Percentiles rank a stretch among this genome's conserved stretches.
Conservation (phyloP, 2,113 vertebrate genomes). For the Rhabdomys dilectus region DNA sequence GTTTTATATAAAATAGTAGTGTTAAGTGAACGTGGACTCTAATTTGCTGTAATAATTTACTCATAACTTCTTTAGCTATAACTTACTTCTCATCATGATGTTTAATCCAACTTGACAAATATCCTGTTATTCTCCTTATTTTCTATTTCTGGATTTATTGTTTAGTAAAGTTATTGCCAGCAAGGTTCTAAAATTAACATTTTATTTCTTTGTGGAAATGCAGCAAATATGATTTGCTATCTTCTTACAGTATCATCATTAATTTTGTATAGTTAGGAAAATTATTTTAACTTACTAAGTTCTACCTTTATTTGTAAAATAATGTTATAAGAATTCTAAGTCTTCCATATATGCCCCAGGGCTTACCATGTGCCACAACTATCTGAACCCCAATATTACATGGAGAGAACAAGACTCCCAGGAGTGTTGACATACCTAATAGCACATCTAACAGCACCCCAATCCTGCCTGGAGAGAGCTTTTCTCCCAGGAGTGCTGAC, state of each 20-base stretch:
- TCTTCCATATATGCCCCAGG: too few relatives aligned
- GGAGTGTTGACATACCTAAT: too few relatives aligned
- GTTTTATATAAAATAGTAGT: constrained; percentile 1
- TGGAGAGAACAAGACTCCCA: too few relatives aligned
- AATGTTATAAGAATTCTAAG: not conserved
- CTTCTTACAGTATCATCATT: not conserved
- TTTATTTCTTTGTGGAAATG: not conserved
- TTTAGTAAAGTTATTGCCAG: not conserved
- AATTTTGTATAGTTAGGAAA: constrained; percentile 16
- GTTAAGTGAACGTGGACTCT: not conserved
- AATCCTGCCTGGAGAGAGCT: too few relatives aligned
- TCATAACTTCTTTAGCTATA: not conserved
- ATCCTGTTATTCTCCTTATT: not conserved
- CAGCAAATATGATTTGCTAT: not conserved
- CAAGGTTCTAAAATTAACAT: not conserved
- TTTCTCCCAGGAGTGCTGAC: too few relatives aligned
- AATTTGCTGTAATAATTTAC: not conserved
- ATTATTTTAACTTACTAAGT: not conserved
- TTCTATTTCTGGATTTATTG: constrained; percentile 27
- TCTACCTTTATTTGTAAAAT: constrained; percentile 21
- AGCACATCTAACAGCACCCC: too few relatives aligned
- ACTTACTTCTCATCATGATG: not conserved
- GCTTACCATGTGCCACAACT: too few relatives aligned
- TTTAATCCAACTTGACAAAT: not conserved
- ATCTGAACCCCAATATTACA: too few relatives aligned